Evolutionary conservation across 2,113 vertebrate genomes (phyloP).

Genomic region (Sclerurus mexicanus): DNA sequence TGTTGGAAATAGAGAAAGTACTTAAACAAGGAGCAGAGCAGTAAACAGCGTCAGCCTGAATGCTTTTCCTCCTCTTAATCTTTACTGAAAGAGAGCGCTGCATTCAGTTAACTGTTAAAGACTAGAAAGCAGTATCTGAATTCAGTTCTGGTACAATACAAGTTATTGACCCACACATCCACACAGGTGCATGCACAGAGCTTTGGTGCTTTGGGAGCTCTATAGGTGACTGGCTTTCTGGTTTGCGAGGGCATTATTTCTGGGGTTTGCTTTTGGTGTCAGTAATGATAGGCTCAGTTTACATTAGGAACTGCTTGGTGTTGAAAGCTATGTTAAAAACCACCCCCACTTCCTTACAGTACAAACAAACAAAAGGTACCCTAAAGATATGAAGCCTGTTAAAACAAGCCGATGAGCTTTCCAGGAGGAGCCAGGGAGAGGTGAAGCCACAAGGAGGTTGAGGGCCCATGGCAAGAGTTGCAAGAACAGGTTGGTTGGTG

Average conservation of each 20-base stretch:
- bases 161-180: background rate
- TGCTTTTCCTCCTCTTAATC: background rate
- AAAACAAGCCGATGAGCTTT: conserved; percentile 54
- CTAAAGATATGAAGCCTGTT: conserved; percentile 53
- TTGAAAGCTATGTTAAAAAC: background rate
- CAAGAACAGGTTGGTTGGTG: conserved; percentile 14
- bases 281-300: background rate
- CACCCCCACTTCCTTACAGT: conserved; percentile 42
- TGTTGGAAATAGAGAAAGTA: background rate
- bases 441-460: conserved; percentile 15
- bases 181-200: background rate
- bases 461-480: conserved; percentile 55
- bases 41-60: background rate
- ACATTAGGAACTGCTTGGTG: background rate
- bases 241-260: background rate
- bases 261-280: background rate
- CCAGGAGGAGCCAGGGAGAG: conserved; percentile 44
- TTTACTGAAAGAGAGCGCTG: background rate
- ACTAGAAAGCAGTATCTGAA: background rate
- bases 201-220: background rate
- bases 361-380: background rate
- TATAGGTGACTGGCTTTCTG: background rate
- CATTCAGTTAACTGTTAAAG: background rate
- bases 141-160: background rate
- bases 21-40: background rate